phyloP scores from a whole-genome alignment of 2,797 vertebrate genomes.

The Scolopax rusticola region DNA sequence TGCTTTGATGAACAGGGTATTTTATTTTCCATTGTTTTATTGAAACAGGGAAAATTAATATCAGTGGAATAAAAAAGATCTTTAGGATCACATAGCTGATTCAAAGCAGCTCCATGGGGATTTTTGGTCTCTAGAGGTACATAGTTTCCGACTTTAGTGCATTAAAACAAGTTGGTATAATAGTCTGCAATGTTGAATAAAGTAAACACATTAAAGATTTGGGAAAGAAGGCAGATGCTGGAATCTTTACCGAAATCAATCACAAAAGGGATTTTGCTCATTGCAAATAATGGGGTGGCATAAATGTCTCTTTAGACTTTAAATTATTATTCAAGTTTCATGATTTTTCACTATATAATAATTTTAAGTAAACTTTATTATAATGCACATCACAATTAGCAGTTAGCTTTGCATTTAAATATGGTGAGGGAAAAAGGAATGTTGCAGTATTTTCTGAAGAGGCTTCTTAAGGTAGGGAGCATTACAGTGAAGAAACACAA shows the following conservation, averaged over 20 bases:
- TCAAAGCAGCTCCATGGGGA: conserved; percentile 39
- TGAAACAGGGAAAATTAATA: conserved; percentile 27
- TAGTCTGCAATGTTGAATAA: conserved; percentile 20
- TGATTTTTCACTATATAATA: background rate
- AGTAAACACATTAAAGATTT: conserved; percentile 27
- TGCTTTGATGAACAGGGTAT: conserved; percentile 56
- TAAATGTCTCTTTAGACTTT: background rate
- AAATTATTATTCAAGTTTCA: background rate
- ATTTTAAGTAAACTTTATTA: conserved; percentile 38
- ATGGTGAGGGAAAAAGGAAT: background rate
- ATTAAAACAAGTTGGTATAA: conserved; percentile 4
- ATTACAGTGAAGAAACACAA: conserved; percentile 39
- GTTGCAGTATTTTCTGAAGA: conserved; percentile 34
- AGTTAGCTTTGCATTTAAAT: conserved; percentile 52
- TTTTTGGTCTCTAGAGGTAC: conserved; percentile 19
- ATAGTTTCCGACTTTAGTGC: background rate
- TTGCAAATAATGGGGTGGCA: background rate
- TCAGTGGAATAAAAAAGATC: conserved; percentile 48
- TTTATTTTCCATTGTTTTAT: conserved; percentile 57
- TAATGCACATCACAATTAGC: conserved; percentile 41
- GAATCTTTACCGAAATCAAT: background rate
- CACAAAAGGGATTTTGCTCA: background rate
- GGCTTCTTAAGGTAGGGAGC: conserved; percentile 32
- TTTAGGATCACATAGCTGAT: conserved; percentile 14
- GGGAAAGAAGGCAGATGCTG: background rate